Conservation (phyloP, 2,113 vertebrate species). For the Melozone crissalis region DNA sequence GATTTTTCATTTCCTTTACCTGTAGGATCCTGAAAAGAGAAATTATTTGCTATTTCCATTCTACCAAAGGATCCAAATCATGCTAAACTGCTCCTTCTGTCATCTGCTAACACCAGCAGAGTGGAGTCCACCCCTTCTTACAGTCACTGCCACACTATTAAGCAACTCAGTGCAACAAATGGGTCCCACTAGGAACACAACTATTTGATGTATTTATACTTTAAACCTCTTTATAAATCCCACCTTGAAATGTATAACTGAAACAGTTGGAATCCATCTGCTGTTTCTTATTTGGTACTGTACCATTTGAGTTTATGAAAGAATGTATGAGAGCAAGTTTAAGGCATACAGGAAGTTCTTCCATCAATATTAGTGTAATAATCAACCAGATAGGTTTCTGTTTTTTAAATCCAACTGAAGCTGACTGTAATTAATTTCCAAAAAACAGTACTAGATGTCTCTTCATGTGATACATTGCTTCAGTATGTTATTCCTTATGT, state of each 20-base stretch:
- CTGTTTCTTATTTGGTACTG: neutral
- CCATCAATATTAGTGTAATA: neutral
- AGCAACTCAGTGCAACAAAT: neutral
- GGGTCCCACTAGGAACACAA: neutral
- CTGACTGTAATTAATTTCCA: neutral
- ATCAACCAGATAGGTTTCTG: neutral
- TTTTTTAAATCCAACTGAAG: neutral
- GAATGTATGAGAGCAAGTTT: neutral
- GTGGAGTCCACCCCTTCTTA: neutral
- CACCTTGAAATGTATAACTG: neutral
- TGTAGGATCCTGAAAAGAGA: neutral
- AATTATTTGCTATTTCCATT: neutral
- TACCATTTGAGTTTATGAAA: neutral
- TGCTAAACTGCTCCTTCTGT: neutral
- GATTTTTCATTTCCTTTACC: slow-evolving; percentile 39
- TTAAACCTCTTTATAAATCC: neutral
- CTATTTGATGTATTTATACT: neutral
- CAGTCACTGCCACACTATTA: neutral
- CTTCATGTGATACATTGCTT: neutral
- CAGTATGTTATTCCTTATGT: neutral
- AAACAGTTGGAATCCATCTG: neutral
- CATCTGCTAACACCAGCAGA: neutral
- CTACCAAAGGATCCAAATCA: neutral
- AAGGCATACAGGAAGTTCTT: neutral
- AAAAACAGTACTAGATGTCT: neutral